Base-by-base conservation (phyloP, 1,140 invertebrate genomes). In the Anoplophora glabripennis region DNA sequence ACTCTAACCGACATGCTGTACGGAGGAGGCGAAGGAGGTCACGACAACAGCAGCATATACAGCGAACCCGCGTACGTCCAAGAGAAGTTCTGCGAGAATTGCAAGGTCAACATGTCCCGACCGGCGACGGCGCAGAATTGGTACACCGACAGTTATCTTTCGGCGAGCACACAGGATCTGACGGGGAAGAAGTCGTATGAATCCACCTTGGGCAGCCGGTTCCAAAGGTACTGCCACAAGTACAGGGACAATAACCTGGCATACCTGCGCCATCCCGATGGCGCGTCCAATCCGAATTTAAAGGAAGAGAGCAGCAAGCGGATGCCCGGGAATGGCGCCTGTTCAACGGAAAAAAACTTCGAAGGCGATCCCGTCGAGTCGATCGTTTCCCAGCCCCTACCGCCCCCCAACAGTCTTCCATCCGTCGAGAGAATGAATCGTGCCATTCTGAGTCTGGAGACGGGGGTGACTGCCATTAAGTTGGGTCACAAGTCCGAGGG, bases 261-360 rank as follows among this genome's bases (percentile, higher is more conserved):
- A 3, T 86, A 86, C 56, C 75, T 92, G 10, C 81, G 89, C 66
- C 90, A 93, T 78, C 92, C 92, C 1, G 92, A 95, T 70, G 92
- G 92, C 37, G 90, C 92, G 21, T 95, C 92, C 4, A 92, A 94
- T 83, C 90, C 92, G 9, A 92, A 93, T 80, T 80, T 94, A 65
- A 83, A 84, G 38, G 86, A 85, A 76, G 88, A 88, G 21, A 78
- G 77, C 77, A 57, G 81, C 82, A 71, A 80, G 86, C 66, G 44
- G 38, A 15, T 66, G 21, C 87, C 87, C 0, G 84, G 86, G 4
- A 89, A 86, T 63, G 87, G 88, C 0, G 84, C 84, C 2, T 54
- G 21, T 28, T 12, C 15, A 28, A 44, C 8, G n/a, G 53, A 14
- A 55, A 55, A 45, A 21, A 12, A 12, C 53, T 28, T 57, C 33